A percentile compares a stretch with the other conserved stretches of the same genome.
Conservation (phyloP, 2,797 vertebrate species). For the Lacerta viridis region DNA sequence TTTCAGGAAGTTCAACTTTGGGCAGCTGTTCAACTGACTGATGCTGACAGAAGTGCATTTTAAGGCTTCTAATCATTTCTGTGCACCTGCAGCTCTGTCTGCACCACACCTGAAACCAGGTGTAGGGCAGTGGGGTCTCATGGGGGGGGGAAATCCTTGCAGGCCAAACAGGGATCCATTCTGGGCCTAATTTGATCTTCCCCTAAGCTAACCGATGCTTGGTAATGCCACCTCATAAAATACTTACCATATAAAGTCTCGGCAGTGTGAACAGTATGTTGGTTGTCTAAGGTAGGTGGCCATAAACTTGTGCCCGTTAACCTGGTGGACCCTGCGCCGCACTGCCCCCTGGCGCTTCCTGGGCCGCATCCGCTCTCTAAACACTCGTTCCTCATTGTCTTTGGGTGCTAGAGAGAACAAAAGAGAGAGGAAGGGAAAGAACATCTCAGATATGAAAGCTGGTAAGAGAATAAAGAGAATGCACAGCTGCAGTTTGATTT, state of each 20-base stretch:
- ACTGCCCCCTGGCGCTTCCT: constrained; percentile 94
- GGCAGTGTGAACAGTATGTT: constrained; percentile 96
- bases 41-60: too few relatives aligned
- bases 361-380: constrained; percentile 93
- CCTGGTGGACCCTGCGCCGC: constrained; percentile 93
- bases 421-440: neutral
- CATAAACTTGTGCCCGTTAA: constrained; percentile 98
- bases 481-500: neutral
- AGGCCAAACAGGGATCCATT: neutral
- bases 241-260: constrained; percentile 95
- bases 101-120: neutral
- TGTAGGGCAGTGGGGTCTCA: too few relatives aligned
- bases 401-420: constrained; percentile 81
- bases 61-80: too few relatives aligned
- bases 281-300: constrained; percentile 96
- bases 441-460: neutral
- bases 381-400: constrained; percentile 95
- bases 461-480: neutral
- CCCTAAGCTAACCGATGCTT: neutral
- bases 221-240: neutral
- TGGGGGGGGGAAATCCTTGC: neutral
- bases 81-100: too few relatives aligned
- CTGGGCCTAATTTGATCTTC: neutral
- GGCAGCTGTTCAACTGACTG: too few relatives aligned
- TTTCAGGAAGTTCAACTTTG: too few relatives aligned